Percentiles rank a stretch among this genome's conserved stretches.
Conservation (phyloP, 2,113 vertebrate genomes). For the Plecotus auritus region DNA sequence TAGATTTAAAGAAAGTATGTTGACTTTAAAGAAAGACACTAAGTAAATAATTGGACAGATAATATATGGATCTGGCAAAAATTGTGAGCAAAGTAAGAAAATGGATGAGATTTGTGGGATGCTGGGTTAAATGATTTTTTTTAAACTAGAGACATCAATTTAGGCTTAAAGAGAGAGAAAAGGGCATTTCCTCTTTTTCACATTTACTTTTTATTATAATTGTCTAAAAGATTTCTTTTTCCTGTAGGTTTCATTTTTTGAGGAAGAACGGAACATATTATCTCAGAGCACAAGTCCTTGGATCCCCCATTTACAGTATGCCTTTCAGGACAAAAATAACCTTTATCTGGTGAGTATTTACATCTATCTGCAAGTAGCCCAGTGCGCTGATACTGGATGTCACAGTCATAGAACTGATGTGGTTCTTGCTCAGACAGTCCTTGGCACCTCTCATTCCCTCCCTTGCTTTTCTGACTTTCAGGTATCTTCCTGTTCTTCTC, state of each 20-base stretch:
- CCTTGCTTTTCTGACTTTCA: background rate
- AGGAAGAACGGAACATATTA: conserved; percentile 92
- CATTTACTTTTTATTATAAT: conserved; percentile 26
- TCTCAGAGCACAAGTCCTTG: conserved; percentile 89
- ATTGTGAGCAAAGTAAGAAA: background rate
- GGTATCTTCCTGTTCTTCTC: background rate
- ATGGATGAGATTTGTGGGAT: background rate
- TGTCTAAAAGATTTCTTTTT: conserved; percentile 41
- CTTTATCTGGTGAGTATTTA: conserved; percentile 90
- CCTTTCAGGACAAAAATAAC: conserved; percentile 94
- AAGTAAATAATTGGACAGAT: background rate
- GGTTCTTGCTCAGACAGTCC: background rate
- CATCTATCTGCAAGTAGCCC: background rate
- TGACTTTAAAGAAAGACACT: background rate
- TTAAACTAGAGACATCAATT: background rate
- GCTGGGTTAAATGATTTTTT: background rate
- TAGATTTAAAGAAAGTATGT: background rate
- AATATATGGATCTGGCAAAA: background rate
- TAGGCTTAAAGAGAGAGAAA: background rate
- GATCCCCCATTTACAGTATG: conserved; percentile 92
- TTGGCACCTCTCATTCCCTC: background rate
- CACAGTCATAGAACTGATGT: background rate
- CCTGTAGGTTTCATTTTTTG: conserved; percentile 90
- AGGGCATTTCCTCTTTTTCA: background rate
- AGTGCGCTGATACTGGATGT: background rate